phyloP scores from a whole-genome alignment of 2,113 vertebrate genomes.

The Naja naja region DNA sequence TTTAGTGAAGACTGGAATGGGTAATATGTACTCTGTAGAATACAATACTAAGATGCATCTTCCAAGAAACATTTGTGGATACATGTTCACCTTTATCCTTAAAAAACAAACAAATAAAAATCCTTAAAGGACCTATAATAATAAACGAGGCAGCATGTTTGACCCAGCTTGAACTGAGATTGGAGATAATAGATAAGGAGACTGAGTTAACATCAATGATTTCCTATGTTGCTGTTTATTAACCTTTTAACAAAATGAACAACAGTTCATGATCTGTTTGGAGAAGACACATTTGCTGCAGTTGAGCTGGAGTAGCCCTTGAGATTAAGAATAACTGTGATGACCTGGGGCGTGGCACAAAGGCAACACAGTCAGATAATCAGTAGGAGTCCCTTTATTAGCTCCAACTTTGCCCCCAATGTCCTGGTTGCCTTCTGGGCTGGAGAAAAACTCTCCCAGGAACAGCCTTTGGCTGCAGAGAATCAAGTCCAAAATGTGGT shows the following conservation, averaged over 20 bases:
- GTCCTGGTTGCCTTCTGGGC: too few species aligned
- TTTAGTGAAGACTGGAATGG: neutral
- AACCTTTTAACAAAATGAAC: neutral
- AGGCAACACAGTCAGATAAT: too few species aligned
- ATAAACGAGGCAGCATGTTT: neutral
- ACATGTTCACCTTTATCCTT: neutral
- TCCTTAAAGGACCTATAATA: neutral
- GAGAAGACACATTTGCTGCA: neutral
- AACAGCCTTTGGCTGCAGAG: too few species aligned
- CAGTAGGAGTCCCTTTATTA: too few species aligned
- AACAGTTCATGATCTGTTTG: neutral
- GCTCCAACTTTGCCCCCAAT: too few species aligned
- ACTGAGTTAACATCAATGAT: neutral
- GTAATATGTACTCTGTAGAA: neutral
- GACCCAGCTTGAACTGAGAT: neutral
- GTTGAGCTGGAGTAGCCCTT: neutral
- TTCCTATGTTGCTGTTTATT: neutral
- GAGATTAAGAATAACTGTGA: neutral
- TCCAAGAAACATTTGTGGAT: neutral
- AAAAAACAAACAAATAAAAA: neutral
- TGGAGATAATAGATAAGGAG: neutral
- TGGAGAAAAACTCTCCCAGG: too few species aligned
- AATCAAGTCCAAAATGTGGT: too few species aligned
- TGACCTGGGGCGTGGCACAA: too few species aligned
- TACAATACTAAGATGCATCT: neutral